These are phyloP conservation scores for Micrasema longulum DNA, from an alignment of 1,140 invertebrate genomes.

Conservation along the genomic window DNA sequence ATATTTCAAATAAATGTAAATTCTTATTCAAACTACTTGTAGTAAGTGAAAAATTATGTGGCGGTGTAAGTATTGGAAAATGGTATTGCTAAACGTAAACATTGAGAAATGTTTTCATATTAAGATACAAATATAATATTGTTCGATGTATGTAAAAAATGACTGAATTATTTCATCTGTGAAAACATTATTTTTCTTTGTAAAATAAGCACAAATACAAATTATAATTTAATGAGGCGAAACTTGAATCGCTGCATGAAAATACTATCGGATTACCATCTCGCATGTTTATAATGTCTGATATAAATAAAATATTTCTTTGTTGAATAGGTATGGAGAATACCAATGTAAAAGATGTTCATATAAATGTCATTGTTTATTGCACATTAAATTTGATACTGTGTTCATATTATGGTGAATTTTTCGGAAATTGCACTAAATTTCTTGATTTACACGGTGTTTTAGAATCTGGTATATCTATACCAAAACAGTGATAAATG, in stretches of 20 bases:
- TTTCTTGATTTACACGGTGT: slow-evolving; percentile 13
- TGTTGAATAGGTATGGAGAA: background rate
- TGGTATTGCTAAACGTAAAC: background rate
- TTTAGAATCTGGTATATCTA: slow-evolving; percentile 12
- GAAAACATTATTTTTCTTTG: slow-evolving; percentile 16
- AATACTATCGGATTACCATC: too few relatives aligned
- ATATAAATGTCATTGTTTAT: background rate
- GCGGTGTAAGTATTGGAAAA: too few relatives aligned
- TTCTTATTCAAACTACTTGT: slow-evolving; percentile 21
- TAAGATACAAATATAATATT: slow-evolving; percentile 13
- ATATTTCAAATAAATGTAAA: slow-evolving; percentile 18
- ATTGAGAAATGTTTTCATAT: slow-evolving; percentile 20
- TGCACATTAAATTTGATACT: slow-evolving; percentile 8
- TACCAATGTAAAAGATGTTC: background rate
- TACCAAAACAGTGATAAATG: slow-evolving; percentile 34
- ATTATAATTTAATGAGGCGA: slow-evolving; percentile 11
- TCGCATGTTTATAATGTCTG: too few relatives aligned
- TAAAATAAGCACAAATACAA: slow-evolving; percentile 15
- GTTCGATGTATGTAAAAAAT: slow-evolving; percentile 36
- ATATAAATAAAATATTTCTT: background rate
- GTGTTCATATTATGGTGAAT: slow-evolving; percentile 5
- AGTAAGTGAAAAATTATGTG: slow-evolving; percentile 7
- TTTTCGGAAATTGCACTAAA: slow-evolving; percentile 4
- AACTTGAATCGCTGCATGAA: slow-evolving; percentile 2
- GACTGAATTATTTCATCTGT: slow-evolving; percentile 35